Evolutionary conservation across 2,888 invertebrate species (phyloP), one percentile per base, ranked within the genome.

Genomic region (Epiblema foenella): DNA sequence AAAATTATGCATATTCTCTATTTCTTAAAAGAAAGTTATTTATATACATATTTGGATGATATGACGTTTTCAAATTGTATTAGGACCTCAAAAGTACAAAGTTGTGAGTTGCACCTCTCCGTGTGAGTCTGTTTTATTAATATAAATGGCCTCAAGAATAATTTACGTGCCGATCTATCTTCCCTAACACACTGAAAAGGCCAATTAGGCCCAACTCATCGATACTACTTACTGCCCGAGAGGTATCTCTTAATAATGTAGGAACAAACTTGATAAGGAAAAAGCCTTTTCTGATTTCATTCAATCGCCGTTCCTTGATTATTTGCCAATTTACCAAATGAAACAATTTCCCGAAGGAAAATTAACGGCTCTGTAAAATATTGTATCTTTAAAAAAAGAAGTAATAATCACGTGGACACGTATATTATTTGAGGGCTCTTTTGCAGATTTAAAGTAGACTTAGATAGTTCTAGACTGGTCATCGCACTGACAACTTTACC

Each of bases 171-270:
- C 39, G 37, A 20, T 52, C 33, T 56, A 52, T 68, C 57, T 58
- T 64, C n/a, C 57, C 42, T 11, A 42, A 62, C 52, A 65, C 58
- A 69, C n/a, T 46, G 59, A 70, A 65, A 69, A 59, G 59, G 65
- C 65, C 65, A 66, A 70, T 70, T 70, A 70, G 52, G 52, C 54
- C 65, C 46, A 46, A 54, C 58, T 65, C 64, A 60, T 70, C 70
- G 54, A 60, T 70, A 70, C 70, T 37, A 65, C 59, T 60, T 54
- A 64, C 64, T 54, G 65, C 52, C 52, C 20, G 37, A 59, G 49
- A 54, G 46, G 70, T 70, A 60, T 60, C 60, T 60, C 70, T 65
- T 66, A 70, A 70, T 66, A 65, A 70, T 60, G 70, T 46, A 33
- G 33, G 33, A 8, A 60, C 42, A 42, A 59, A 37, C 42, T 60